These are phyloP conservation scores for Acheta domesticus DNA, from an alignment of 2,888 invertebrate species.

Conservation along the genomic window DNA sequence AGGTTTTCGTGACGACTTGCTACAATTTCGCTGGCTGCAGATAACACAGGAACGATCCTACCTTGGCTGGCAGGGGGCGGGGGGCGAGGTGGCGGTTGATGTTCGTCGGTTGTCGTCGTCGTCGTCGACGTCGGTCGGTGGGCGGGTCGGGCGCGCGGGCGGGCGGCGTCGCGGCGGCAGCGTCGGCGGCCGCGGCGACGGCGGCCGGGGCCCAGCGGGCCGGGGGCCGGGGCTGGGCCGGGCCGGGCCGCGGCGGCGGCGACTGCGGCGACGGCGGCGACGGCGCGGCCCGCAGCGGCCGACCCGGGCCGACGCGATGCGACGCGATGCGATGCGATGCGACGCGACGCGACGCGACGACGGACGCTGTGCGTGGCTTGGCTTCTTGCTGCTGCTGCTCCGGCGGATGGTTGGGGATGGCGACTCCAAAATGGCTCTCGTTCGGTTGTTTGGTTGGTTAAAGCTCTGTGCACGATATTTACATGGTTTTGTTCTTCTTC, in stretches of 20 bases:
- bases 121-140: too few relatives aligned
- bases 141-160: background rate
- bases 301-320: background rate
- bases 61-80: slow-evolving; percentile 30
- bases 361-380: too few relatives aligned
- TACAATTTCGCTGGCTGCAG: slow-evolving; percentile 18
- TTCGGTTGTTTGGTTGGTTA: background rate
- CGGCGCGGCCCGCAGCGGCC: background rate
- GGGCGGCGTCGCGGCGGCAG: slow-evolving; percentile 18
- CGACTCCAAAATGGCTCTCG: background rate
- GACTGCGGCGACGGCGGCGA: background rate
- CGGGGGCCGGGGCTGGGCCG: background rate
- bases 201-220: slow-evolving; percentile 21
- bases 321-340: too few relatives aligned
- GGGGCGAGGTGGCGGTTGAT: too few relatives aligned
- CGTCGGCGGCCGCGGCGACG: slow-evolving; percentile 26
- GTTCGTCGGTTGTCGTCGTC: too few relatives aligned
- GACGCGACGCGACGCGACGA: too few relatives aligned
- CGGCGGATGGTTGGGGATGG: background rate
- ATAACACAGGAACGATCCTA: slow-evolving; percentile 33
- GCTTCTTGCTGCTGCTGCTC: too few relatives aligned
- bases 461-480: background rate
- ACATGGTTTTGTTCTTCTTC: slow-evolving; percentile 2
- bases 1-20: slow-evolving; percentile 18
- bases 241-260: background rate